Evolutionary conservation across 2,888 invertebrate genomes (phyloP).

Genomic region (Pantelozetes paolii): DNA sequence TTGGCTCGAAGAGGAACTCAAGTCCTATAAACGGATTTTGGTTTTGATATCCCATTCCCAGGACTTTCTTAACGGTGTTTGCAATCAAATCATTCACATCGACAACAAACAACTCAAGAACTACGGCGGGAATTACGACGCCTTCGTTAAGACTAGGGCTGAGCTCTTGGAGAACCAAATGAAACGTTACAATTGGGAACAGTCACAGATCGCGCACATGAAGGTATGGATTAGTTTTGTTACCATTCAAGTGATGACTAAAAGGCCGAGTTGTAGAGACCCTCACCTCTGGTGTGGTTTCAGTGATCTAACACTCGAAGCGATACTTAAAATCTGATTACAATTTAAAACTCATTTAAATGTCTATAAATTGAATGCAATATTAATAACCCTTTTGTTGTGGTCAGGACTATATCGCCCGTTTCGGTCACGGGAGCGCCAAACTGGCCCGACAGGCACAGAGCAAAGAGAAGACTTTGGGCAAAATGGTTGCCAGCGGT

Average conservation of each 20-base stretch:
- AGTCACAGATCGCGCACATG: slow-evolving; percentile 98
- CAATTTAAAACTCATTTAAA: neutral
- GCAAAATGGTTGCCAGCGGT: slow-evolving; percentile 98
- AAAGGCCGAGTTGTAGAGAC: slow-evolving; percentile 47
- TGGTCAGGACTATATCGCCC: slow-evolving; percentile 86
- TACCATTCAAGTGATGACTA: slow-evolving; percentile 46
- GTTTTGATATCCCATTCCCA: slow-evolving; percentile 98
- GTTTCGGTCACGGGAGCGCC: slow-evolving; percentile 98
- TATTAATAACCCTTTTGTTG: slow-evolving; percentile 28
- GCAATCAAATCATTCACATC: slow-evolving; percentile 87
- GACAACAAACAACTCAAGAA: slow-evolving; percentile 87
- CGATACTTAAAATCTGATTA: slow-evolving; percentile 31
- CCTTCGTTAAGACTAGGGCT: slow-evolving; percentile 85
- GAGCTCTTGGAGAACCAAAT: slow-evolving; percentile 96
- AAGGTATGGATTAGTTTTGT: slow-evolving; percentile 62
- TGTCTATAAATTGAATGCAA: neutral
- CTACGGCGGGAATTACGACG: slow-evolving; percentile 93
- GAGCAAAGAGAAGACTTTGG: slow-evolving; percentile 97
- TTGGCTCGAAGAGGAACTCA: slow-evolving; percentile 97
- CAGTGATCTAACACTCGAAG: slow-evolving; percentile 44
- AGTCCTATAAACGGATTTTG: slow-evolving; percentile 91
- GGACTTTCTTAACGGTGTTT: slow-evolving; percentile 94
- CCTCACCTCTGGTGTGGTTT: slow-evolving; percentile 5
- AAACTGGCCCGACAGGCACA: slow-evolving; percentile 98
- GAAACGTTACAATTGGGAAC: slow-evolving; percentile 99